Percentiles rank a stretch among this genome's conserved stretches.
phyloP scores from a whole-genome alignment of 2,888 invertebrate species.

The Xestia c-nigrum region DNA sequence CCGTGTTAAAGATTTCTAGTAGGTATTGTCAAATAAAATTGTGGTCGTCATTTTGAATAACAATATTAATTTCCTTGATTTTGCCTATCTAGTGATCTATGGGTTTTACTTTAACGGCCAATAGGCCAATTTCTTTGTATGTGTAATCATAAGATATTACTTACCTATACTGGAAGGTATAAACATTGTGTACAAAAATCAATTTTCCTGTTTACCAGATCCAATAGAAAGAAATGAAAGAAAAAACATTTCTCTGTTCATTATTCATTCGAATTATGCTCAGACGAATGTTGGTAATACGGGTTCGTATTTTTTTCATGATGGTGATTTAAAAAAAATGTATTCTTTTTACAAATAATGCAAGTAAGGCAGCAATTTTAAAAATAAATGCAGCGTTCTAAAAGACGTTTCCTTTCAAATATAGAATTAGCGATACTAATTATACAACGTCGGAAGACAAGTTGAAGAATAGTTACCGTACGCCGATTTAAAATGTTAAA shows the following conservation, averaged over 20 bases:
- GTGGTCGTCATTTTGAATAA: no score
- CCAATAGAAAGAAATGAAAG: background rate
- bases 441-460: background rate
- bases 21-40: no score
- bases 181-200: background rate
- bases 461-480: no score
- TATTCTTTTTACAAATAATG: background rate
- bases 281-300: background rate
- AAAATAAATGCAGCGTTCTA: background rate
- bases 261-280: background rate
- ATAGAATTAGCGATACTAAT: background rate
- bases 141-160: no score
- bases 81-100: background rate
- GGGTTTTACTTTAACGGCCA: background rate
- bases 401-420: background rate
- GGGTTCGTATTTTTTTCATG: background rate
- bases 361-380: background rate
- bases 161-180: no score
- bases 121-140: no score
- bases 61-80: background rate
- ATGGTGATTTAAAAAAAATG: background rate
- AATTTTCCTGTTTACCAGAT: background rate
- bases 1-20: background rate
- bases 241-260: background rate
- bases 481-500: no score